Base-by-base conservation (phyloP, 2,797 vertebrate species). In the Spinus pinus region DNA sequence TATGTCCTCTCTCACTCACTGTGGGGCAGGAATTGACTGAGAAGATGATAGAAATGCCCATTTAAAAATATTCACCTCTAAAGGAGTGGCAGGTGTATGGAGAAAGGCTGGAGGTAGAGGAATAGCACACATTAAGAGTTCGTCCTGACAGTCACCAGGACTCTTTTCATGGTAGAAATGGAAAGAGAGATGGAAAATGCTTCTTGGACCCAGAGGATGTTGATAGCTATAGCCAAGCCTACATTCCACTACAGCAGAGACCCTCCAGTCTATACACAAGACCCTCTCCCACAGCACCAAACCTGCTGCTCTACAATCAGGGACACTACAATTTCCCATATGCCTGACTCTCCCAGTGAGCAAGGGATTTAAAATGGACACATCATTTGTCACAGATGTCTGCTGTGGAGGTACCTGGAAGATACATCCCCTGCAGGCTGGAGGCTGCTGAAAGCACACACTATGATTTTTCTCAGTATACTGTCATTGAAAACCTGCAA, bases 71-170 rank as follows among this genome's bases (percentile, higher is more conserved):
- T 57, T 44, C 5, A 2, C 2, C 81, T 91, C 30, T 35, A 83
- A 62, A 70, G 12, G 24, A 71, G 12, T 12, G 4, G 6, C 15
- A 62, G 12, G 24, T 1, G 0, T 31, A 22, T 8, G 9, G 19
- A 49, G 10, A 22, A 74, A 65, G 4, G 9, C 31, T 54, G 35
- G 28, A 78, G 23, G 62, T 35, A 20, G 35, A 84, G 23, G 13
- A 88, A 50, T 4, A 69, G 6, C 16, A 21, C 11, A 20, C 8
- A n/a, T 16, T 2, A 73, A 62, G 23, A 37, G 1, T 30, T 79
- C 86, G 7, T 49, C 31, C 35, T 41, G 25, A 62, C 4, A 3
- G 8, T 8, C 30, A 42, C 33, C 7, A 11, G 33, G 7, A n/a
- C 14, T 80, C 30, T 12, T 14, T 27, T 25, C n/a, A 13, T n/a